Conservation (phyloP, 64 coral and sea anemone species). For the Platygyra sinensis region DNA sequence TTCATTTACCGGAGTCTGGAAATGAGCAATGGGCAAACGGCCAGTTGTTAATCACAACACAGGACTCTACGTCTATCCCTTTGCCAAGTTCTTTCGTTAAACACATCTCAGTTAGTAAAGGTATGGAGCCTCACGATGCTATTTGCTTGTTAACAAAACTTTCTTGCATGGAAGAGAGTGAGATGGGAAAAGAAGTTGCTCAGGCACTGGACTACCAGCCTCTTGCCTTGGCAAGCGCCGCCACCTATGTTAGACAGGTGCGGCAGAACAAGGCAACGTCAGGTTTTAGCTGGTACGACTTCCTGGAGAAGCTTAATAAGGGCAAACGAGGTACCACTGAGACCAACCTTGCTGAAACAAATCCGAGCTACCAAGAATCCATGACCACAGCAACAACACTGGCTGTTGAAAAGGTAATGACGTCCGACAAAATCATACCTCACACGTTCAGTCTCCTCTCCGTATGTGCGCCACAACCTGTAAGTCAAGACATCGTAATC, state of each 20-base stretch:
- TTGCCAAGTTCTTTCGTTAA: background rate
- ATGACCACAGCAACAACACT: conserved; percentile 6
- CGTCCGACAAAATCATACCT: background rate
- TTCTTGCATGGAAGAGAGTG: background rate
- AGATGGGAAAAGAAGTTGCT: background rate
- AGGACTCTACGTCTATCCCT: background rate
- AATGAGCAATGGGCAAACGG: too few relatives aligned
- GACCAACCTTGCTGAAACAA: background rate
- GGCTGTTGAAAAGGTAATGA: background rate
- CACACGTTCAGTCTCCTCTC: conserved; percentile 11
- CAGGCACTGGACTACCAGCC: background rate
- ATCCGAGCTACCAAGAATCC: background rate
- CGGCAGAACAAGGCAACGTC: too few relatives aligned
- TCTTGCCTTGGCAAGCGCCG: too few relatives aligned
- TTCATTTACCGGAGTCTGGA: too few relatives aligned
- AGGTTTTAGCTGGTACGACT: too few relatives aligned
- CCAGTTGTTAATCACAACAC: background rate
- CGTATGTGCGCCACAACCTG: background rate
- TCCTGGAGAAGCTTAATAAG: too few relatives aligned
- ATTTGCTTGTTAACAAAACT: background rate
- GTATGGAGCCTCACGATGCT: background rate
- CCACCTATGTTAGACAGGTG: too few relatives aligned
- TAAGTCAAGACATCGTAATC: too few relatives aligned
- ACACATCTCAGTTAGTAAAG: background rate
- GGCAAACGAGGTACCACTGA: background rate